Evolutionary conservation across 2,888 invertebrate genomes (phyloP).

Genomic region (Stenchaetothrips biformis): DNA sequence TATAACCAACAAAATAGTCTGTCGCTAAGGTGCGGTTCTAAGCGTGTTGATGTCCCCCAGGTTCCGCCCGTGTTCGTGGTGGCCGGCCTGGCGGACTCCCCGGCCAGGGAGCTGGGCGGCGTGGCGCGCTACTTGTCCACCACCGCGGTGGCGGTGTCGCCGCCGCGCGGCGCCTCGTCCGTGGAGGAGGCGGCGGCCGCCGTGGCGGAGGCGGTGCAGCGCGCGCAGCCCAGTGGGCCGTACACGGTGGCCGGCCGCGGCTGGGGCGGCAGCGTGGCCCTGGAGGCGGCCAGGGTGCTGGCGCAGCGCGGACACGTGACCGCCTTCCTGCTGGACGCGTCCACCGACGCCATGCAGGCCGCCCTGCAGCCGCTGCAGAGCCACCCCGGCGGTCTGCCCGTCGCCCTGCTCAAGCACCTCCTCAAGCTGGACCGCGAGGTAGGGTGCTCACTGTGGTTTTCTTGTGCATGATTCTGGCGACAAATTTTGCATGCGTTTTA

Average conservation of each 20-base stretch:
- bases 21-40: too few relatives aligned
- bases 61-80: slow-evolving; percentile 31
- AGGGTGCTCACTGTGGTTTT: too few relatives aligned
- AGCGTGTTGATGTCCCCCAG: too few relatives aligned
- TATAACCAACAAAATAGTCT: too few relatives aligned
- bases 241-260: slow-evolving; percentile 30
- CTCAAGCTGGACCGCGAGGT: slow-evolving; percentile 11
- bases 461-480: too few relatives aligned
- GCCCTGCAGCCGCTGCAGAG: slow-evolving; percentile 13
- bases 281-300: slow-evolving; percentile 27
- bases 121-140: slow-evolving; percentile 27
- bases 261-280: slow-evolving; percentile 29
- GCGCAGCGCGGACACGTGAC: neutral
- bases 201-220: slow-evolving; percentile 25
- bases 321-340: slow-evolving; percentile 31
- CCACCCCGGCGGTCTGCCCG: neutral
- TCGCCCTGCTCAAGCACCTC: slow-evolving; percentile 1
- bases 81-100: slow-evolving; percentile 26
- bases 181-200: slow-evolving; percentile 27
- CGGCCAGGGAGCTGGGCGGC: neutral
- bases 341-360: slow-evolving; percentile 27
- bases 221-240: slow-evolving; percentile 28
- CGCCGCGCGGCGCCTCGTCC: slow-evolving; percentile 6
- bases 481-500: too few relatives aligned
- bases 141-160: slow-evolving; percentile 23